Percentiles rank a stretch among this genome's conserved stretches.
These are phyloP conservation scores for Lycodopsis pacificus DNA, from an alignment of 2,797 vertebrate genomes.

Conservation along the genomic window DNA sequence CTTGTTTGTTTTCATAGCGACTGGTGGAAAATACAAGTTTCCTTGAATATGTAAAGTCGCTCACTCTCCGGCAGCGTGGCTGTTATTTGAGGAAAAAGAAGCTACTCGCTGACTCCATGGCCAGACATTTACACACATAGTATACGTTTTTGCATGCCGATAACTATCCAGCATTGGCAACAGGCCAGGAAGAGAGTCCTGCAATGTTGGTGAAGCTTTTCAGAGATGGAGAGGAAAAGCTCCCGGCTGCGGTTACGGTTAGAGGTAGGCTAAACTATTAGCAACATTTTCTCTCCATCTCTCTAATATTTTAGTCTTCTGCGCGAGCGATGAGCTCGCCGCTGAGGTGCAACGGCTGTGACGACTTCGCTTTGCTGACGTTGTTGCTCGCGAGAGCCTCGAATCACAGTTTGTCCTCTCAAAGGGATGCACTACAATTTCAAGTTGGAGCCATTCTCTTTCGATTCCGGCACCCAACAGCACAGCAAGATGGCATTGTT, in stretches of 20 bases:
- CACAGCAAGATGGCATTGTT: not conserved
- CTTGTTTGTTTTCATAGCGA: not conserved
- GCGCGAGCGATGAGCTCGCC: not conserved
- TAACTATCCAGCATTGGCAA: not conserved
- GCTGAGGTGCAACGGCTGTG: not conserved
- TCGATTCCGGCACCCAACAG: not conserved
- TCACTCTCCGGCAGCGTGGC: not conserved
- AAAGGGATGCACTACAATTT: not conserved
- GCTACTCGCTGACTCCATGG: not conserved
- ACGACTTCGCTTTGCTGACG: not conserved
- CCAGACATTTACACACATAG: not conserved
- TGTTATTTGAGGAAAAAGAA: not conserved
- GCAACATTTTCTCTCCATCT: not conserved
- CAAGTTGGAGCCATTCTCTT: not conserved
- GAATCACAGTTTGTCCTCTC: not conserved
- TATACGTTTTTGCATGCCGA: not conserved
- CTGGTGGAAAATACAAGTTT: not conserved
- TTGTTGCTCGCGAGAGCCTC: no score
- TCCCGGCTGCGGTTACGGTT: not conserved
- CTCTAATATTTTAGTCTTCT: not conserved
- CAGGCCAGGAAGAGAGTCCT: not conserved
- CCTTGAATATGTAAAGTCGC: not conserved
- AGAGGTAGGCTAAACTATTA: not conserved
- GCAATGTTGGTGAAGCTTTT: not conserved
- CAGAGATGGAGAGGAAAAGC: not conserved